These are phyloP conservation scores for Chlorocebus sabaeus DNA, from an alignment of 2,113 vertebrate genomes.

Conservation along the genomic window DNA sequence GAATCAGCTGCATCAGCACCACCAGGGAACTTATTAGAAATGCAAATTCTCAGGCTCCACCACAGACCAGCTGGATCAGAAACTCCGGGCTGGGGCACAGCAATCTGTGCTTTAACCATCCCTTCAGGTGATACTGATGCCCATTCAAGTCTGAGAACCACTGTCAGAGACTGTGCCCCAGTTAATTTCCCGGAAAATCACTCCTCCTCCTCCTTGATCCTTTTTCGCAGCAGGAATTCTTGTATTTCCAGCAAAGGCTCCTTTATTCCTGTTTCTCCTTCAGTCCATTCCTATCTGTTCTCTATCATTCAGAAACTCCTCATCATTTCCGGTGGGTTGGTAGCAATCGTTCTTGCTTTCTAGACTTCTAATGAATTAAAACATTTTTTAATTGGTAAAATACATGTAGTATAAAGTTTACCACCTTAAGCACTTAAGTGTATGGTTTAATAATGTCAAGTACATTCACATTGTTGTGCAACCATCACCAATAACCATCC, in stretches of 20 bases:
- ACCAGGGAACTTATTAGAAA: not conserved
- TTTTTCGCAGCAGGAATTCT: not conserved
- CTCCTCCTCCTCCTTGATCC: not conserved
- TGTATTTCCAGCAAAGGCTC: not conserved
- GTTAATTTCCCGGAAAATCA: not conserved
- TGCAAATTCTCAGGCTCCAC: not conserved
- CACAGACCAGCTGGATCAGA: not conserved
- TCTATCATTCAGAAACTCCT: not conserved
- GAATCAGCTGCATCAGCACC: too few species aligned
- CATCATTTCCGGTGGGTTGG: not conserved
- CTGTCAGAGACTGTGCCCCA: not conserved
- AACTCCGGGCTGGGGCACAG: not conserved
- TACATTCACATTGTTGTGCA: not conserved
- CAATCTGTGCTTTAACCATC: not conserved
- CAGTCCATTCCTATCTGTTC: not conserved
- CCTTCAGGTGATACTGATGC: not conserved
- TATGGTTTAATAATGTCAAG: not conserved
- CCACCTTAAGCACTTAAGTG: not conserved
- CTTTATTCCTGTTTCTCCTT: not conserved
- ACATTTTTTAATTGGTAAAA: not conserved
- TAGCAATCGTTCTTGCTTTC: not conserved
- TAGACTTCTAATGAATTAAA: not conserved
- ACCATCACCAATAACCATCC: not conserved
- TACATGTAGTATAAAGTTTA: not conserved
- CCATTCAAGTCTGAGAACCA: not conserved